phyloP scores from a whole-genome alignment of 2,113 vertebrate genomes.

The Raja brachyura region DNA sequence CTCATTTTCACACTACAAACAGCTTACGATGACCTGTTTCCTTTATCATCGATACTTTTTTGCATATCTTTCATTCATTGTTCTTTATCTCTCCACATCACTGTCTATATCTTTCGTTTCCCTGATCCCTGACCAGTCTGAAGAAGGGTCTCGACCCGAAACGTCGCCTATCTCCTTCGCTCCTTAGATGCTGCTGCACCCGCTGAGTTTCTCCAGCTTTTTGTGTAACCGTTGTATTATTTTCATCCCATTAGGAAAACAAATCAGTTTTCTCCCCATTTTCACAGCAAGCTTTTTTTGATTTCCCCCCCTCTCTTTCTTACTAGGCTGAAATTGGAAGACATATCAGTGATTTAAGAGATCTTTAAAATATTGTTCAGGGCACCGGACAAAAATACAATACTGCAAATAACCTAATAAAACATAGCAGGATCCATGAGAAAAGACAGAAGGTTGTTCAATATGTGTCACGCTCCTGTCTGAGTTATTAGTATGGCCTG shows the following conservation, averaged over 20 bases:
- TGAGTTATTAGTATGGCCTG: slow-evolving; percentile 41
- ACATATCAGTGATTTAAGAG: slow-evolving; percentile 16
- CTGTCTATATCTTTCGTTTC: too few relatives aligned
- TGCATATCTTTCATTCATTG: too few relatives aligned
- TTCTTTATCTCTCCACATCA: too few relatives aligned
- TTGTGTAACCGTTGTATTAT: too few relatives aligned
- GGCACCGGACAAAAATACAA: slow-evolving; percentile 19
- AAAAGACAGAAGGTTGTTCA: slow-evolving; percentile 42
- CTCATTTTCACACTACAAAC: too few relatives aligned
- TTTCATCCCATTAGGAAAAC: background rate
- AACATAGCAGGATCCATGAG: slow-evolving; percentile 40
- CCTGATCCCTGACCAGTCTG: too few relatives aligned
- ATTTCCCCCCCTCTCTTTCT: background rate
- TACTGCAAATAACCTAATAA: slow-evolving; percentile 44
- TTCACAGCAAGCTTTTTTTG: background rate
- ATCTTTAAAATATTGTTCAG: slow-evolving; percentile 6
- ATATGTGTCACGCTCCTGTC: slow-evolving; percentile 14
- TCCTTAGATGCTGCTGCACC: too few relatives aligned
- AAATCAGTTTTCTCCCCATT: background rate
- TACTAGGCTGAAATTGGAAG: background rate
- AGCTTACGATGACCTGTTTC: too few relatives aligned
- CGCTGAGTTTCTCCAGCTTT: too few relatives aligned
- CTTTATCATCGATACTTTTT: too few relatives aligned
- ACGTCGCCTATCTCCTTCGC: too few relatives aligned
- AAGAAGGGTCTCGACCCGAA: too few relatives aligned